These are phyloP conservation scores for Daptonema setosum DNA, from an alignment of 2,888 invertebrate genomes.

Conservation along the genomic window DNA sequence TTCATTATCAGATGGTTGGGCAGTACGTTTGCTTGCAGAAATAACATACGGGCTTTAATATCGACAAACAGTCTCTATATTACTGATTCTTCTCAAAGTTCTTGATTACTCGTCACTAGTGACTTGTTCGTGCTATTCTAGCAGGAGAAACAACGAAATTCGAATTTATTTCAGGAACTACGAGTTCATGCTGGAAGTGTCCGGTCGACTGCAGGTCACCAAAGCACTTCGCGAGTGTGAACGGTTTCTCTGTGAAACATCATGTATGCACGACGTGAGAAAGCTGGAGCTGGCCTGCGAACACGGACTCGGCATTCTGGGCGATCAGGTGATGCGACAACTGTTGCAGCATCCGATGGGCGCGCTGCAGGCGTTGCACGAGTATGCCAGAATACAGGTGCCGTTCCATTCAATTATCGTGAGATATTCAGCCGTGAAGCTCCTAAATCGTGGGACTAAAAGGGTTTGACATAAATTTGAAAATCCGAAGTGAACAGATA, in stretches of 20 bases:
- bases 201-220: background rate
- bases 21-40: too few relatives aligned
- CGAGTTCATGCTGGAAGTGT: background rate
- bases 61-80: too few relatives aligned
- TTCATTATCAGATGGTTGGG: too few relatives aligned
- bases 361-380: background rate
- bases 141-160: background rate
- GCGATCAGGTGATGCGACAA: background rate
- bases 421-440: slow-evolving; percentile 5
- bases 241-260: background rate
- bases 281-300: slow-evolving; percentile 5
- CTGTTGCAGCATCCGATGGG: background rate
- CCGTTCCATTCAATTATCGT: background rate
- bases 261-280: slow-evolving; percentile 1
- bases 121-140: background rate
- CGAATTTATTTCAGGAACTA: background rate
- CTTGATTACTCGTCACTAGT: too few relatives aligned
- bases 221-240: slow-evolving; percentile 6
- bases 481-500: too few relatives aligned
- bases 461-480: too few relatives aligned
- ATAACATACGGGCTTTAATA: too few relatives aligned
- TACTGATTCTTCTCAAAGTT: too few relatives aligned
- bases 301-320: slow-evolving; percentile 4
- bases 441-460: too few relatives aligned
- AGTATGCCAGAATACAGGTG: background rate